Percentiles rank a stretch among this genome's conserved stretches.
These are phyloP conservation scores for Hyles lineata DNA, from an alignment of 2,888 invertebrate genomes.

Conservation along the genomic window DNA sequence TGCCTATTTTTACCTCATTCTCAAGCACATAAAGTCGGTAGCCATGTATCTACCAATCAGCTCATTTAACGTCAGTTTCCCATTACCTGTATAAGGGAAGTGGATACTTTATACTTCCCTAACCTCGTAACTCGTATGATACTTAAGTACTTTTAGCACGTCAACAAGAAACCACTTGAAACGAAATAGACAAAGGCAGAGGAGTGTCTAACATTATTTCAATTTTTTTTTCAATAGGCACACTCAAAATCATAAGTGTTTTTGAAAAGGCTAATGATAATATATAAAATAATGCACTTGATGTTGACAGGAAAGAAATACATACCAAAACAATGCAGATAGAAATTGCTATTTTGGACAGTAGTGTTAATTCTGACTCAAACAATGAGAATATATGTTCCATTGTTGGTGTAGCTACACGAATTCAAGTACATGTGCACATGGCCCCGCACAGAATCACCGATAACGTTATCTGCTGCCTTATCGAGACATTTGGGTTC, in stretches of 20 bases:
- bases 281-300: too few species aligned
- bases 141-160: background rate
- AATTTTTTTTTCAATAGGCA: background rate
- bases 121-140: background rate
- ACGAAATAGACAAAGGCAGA: background rate
- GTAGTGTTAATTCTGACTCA: background rate
- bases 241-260: background rate
- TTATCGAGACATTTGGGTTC: conserved; percentile 55
- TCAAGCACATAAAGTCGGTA: background rate
- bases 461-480: conserved; percentile 56
- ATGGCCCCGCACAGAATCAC: conserved; percentile 45
- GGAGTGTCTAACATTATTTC: background rate
- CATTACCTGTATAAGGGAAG: conserved; percentile 19
- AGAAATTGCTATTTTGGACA: background rate
- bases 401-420: background rate
- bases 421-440: conserved; percentile 38
- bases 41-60: background rate
- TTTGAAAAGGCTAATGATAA: background rate
- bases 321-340: background rate
- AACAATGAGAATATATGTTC: background rate
- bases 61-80: conserved; percentile 13
- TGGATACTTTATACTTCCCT: background rate
- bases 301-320: background rate
- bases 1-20: background rate
- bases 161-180: background rate